A percentile compares a stretch with the other conserved stretches of the same genome.
phyloP scores from a whole-genome alignment of 1,140 invertebrate species.

The Camponotus vicinus region DNA sequence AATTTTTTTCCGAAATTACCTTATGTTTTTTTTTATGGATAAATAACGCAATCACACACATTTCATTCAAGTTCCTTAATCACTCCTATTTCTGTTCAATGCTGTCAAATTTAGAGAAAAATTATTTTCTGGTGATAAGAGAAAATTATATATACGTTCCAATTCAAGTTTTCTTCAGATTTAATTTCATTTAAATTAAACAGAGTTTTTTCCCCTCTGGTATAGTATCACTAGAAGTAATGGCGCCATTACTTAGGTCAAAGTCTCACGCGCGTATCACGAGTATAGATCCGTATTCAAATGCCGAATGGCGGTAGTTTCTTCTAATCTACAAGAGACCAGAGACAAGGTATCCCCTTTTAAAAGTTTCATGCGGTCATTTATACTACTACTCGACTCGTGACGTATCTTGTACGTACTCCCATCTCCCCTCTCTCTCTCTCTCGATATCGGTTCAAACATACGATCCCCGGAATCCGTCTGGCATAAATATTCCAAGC shows the following conservation, averaged over 20 bases:
- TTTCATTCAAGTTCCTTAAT: neutral
- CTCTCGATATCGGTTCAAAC: conserved; percentile 34
- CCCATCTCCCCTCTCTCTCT: no score
- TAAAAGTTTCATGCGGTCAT: conserved; percentile 59
- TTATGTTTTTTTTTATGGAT: neutral
- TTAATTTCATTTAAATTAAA: conserved; percentile 15
- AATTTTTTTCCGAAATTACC: neutral
- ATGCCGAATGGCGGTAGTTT: conserved; percentile 12
- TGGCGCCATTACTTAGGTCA: conserved; percentile 1
- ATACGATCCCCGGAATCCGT: conserved; percentile 45
- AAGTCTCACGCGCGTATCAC: conserved; percentile 25
- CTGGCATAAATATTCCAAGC: conserved; percentile 55
- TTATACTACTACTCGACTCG: conserved; percentile 51
- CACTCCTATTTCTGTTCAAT: neutral
- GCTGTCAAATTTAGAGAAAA: neutral
- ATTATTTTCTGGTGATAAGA: neutral
- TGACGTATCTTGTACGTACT: conserved; percentile 47
- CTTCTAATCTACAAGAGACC: conserved; percentile 39
- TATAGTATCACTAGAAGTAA: conserved; percentile 9
- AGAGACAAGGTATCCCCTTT: conserved; percentile 14
- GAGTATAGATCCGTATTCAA: conserved; percentile 42
- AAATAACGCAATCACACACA: no score
- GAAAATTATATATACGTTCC: neutral
- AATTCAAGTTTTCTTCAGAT: neutral
- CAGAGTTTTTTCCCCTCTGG: neutral